Conservation (phyloP, 2,888 invertebrate species). For the Emesis russula region DNA sequence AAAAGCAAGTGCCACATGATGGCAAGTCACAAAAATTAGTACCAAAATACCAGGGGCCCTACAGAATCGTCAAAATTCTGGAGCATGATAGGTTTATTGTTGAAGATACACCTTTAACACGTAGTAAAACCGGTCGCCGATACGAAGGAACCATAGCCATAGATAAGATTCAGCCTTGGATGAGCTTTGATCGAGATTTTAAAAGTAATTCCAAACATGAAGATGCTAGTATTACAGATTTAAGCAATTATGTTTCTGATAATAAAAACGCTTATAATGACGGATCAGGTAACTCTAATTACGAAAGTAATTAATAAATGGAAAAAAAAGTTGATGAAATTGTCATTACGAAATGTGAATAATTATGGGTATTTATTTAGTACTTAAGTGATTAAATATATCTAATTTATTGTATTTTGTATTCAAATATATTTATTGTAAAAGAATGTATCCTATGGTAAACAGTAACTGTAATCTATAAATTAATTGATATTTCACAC, state of each 20-base stretch:
- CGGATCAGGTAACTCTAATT: not conserved
- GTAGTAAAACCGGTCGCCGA: conserved; percentile 51
- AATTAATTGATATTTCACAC: too few species aligned
- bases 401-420: too few species aligned
- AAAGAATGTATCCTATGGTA: too few species aligned
- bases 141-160: conserved; percentile 79
- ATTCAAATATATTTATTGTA: too few species aligned
- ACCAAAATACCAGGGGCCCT: conserved; percentile 74
- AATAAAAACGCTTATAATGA: not conserved
- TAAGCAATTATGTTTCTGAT: not conserved
- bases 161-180: conserved; percentile 79
- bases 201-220: conserved; percentile 23
- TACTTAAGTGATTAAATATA: too few species aligned
- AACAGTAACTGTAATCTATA: too few species aligned
- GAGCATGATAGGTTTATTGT: conserved; percentile 54
- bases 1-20: conserved; percentile 71
- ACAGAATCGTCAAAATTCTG: conserved; percentile 70
- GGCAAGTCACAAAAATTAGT: conserved; percentile 78
- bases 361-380: too few species aligned
- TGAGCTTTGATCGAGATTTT: conserved; percentile 48
- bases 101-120: conserved; percentile 68
- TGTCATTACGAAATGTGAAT: too few species aligned
- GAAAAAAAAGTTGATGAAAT: too few species aligned
- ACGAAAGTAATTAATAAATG: too few species aligned
- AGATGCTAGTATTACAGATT: not conserved